Evolutionary conservation across 2,888 invertebrate genomes (phyloP), one percentile per base, ranked within the genome.

Genomic region (Drosophila atroscutellata): DNA sequence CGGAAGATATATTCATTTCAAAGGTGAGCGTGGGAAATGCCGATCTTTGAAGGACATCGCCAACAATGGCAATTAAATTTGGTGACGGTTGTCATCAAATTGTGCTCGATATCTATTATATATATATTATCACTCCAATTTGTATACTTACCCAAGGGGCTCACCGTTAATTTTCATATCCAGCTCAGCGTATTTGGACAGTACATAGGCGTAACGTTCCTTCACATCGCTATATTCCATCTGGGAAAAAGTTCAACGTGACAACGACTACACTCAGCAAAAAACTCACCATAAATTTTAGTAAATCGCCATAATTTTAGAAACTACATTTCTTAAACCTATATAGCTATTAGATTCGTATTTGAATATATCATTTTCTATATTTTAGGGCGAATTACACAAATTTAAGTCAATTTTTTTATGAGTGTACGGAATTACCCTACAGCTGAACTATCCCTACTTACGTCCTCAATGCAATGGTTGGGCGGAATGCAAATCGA

Each of bases 121-220:
- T n/a, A n/a, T n/a, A n/a, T n/a, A n/a, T n/a, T 24, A 24, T 45
- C 20, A 3, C 45, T 15, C 3, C 6, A 15, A 15, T 15, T 45
- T 4, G 1, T 15, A 20, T 37, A 82, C 91, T 86, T 71, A 92
- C 91, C 90, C 88, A 61, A 91, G 65, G 15, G 91, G 88, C 54
- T 86, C 76, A 9, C 92, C 91, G 20, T 63, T 59, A 55, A 91
- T 89, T 77, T 88, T 90, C 86, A 89, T 84, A 70, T 91, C 71
- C 52, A 90, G 62, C 60, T 86, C 85, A 30, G 86, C 86, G 62
- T 91, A 92, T 80, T 91, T 91, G 20, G 72, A 77, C 8, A 91
- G 51, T 5, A 91, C 91, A 64, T 92, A 90, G 2, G 78, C 76
- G 15, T 72, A 81, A 0, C 82, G 86, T 24, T 86, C 83, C 62